phyloP scores from a whole-genome alignment of 2,113 vertebrate species.

The Perca fluviatilis region DNA sequence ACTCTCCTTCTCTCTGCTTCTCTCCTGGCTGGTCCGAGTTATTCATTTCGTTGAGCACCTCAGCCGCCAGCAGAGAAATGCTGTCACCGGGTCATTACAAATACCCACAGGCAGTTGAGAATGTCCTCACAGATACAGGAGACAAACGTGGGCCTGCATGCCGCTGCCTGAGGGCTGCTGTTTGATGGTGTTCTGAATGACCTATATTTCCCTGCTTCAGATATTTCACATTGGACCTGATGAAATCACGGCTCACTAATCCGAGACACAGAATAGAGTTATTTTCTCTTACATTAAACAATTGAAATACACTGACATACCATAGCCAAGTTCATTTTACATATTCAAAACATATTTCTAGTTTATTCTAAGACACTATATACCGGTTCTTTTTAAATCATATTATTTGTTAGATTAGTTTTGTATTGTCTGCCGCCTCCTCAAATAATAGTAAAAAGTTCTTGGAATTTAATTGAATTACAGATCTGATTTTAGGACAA shows the following conservation, averaged over 20 bases:
- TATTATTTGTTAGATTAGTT: neutral
- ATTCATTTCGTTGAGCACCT: conserved; percentile 76
- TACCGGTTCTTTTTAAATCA: neutral
- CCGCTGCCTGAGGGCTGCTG: conserved; percentile 53
- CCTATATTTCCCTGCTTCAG: conserved; percentile 64
- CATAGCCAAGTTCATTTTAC: neutral
- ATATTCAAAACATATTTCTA: neutral
- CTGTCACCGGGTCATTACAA: conserved; percentile 76
- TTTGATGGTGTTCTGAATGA: conserved; percentile 66
- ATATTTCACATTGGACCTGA: conserved; percentile 46
- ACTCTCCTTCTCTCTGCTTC: conserved; percentile 13
- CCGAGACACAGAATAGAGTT: conserved; percentile 17
- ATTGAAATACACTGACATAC: neutral
- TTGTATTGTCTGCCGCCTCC: neutral
- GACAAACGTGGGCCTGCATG: conserved; percentile 52
- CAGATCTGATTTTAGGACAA: neutral
- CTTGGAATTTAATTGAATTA: neutral
- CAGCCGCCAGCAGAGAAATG: conserved; percentile 64
- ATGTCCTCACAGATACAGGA: conserved; percentile 69
- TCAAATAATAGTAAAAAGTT: too few species aligned
- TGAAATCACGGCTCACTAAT: conserved; percentile 51
- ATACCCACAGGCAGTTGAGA: conserved; percentile 67
- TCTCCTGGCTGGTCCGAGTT: conserved; percentile 69
- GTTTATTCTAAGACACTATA: neutral
- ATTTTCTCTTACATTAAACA: conserved; percentile 15